Conservation (phyloP, 2,888 invertebrate species). For the Lydus trimaculatus region DNA sequence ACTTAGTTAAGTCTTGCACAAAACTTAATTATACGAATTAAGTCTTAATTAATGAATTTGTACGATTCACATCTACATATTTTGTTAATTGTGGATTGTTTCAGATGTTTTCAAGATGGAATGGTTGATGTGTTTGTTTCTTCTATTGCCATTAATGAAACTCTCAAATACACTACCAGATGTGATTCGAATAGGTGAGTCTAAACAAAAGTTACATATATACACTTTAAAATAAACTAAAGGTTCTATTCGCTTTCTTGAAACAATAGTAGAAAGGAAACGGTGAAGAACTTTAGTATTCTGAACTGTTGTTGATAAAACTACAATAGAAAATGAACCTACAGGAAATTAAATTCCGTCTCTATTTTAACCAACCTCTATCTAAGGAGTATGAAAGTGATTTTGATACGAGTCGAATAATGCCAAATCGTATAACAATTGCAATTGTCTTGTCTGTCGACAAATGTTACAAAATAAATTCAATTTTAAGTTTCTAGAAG, state of each 20-base stretch:
- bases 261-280: neutral
- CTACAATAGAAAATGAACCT: constrained; percentile 3
- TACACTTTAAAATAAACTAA: neutral
- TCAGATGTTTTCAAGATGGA: constrained; percentile 50
- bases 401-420: neutral
- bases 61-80: neutral
- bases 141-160: constrained; percentile 42
- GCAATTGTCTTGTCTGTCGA: neutral
- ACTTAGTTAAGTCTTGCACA: neutral
- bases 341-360: constrained; percentile 20
- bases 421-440: neutral
- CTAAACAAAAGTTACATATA: constrained; percentile 1
- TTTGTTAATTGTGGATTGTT: constrained; percentile 43
- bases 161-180: constrained; percentile 57
- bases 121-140: constrained; percentile 41
- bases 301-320: neutral
- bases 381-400: constrained; percentile 5
- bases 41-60: neutral
- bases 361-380: constrained; percentile 18
- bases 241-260: too few relatives aligned
- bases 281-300: neutral
- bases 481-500: too few relatives aligned
- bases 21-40: neutral
- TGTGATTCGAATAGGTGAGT: constrained; percentile 64
- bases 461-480: too few relatives aligned